Conservation (phyloP, 2,888 invertebrate genomes). For the Odiellus spinosus region DNA sequence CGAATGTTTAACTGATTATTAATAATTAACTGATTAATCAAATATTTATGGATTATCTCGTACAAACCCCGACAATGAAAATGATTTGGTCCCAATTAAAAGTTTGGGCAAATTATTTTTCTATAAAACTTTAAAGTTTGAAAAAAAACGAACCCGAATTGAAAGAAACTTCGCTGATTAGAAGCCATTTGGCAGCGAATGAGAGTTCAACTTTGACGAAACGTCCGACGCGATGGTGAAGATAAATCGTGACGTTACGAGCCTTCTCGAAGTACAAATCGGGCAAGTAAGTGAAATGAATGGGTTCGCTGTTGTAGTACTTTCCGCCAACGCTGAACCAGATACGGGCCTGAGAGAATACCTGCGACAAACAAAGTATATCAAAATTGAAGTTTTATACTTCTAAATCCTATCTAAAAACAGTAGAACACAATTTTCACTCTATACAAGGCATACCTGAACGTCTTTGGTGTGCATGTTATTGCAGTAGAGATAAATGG, state of each 20-base stretch:
- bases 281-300: slow-evolving; percentile 51
- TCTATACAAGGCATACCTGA: slow-evolving; percentile 43
- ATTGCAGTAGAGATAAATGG: slow-evolving; percentile 62
- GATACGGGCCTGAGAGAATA: slow-evolving; percentile 57
- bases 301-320: slow-evolving; percentile 57
- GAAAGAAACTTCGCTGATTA: slow-evolving; percentile 76
- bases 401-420: no score
- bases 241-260: slow-evolving; percentile 60
- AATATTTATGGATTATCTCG: no score
- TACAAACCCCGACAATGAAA: no score
- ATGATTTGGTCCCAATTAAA: no score
- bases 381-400: no score
- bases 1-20: no score
- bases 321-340: slow-evolving; percentile 66
- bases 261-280: slow-evolving; percentile 65
- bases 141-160: slow-evolving; percentile 50
- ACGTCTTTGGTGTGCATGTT: slow-evolving; percentile 64
- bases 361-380: no score
- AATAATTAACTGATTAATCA: no score
- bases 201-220: slow-evolving; percentile 60
- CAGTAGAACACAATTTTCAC: no score
- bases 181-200: slow-evolving; percentile 70
- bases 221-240: slow-evolving; percentile 62
- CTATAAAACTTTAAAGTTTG: no score
- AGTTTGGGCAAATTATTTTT: no score